Evolutionary conservation across 2,888 invertebrate genomes (phyloP).

Genomic region (Neoitamus cyanurus): DNA sequence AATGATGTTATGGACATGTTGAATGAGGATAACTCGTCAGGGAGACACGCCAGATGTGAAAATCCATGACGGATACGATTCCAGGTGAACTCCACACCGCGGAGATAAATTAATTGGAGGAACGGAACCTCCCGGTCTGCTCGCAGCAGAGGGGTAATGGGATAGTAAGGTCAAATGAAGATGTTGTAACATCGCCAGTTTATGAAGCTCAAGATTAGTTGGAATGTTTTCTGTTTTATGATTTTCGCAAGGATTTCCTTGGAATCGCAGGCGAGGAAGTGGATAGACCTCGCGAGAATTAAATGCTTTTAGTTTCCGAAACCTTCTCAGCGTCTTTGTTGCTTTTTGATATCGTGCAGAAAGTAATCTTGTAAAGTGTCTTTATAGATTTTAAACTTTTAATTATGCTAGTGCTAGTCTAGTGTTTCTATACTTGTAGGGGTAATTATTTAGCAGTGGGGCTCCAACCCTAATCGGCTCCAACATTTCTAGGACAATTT

Average conservation of each 20-base stretch:
- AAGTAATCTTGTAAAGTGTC: no score
- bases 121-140: not conserved
- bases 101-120: not conserved
- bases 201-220: not conserved
- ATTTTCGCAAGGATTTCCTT: not conserved
- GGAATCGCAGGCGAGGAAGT: not conserved
- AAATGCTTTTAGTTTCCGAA: no score
- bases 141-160: not conserved
- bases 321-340: no score
- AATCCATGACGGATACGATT: slow-evolving; percentile 10
- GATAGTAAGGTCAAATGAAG: not conserved
- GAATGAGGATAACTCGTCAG: not conserved
- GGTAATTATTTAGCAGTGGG: no score
- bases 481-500: no score
- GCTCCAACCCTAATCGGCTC: no score
- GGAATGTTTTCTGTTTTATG: not conserved
- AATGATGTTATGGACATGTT: not conserved
- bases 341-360: no score
- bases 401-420: no score
- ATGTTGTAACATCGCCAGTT: not conserved
- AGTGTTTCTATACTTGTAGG: no score
- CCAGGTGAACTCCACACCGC: not conserved
- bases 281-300: no score
- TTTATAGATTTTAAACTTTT: no score
- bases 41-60: not conserved